A percentile compares a stretch with the other conserved stretches of the same genome.
Evolutionary conservation across 2,113 vertebrate species (phyloP).

Genomic region (Mola mola): DNA sequence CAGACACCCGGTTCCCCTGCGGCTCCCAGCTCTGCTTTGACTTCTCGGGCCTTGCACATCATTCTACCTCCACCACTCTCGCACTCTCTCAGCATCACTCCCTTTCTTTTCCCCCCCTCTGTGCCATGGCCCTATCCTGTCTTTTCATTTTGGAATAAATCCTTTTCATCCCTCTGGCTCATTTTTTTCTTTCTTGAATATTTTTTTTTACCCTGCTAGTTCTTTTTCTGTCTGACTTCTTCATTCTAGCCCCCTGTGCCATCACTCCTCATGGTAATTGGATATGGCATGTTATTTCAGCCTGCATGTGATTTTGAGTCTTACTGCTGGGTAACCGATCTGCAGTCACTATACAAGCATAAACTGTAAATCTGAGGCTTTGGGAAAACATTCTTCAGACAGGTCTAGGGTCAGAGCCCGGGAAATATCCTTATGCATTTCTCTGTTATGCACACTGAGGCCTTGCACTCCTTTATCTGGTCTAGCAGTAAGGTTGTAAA

Average conservation of each 20-base stretch:
- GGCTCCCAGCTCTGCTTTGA: constrained; percentile 64
- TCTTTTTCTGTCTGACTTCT: constrained; percentile 58
- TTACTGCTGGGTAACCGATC: constrained; percentile 48
- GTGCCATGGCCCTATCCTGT: constrained; percentile 50
- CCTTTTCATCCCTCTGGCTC: constrained; percentile 71
- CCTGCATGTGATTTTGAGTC: constrained; percentile 41
- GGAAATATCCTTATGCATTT: constrained; percentile 42
- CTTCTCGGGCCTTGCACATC: constrained; percentile 59
- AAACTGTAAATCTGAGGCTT: constrained; percentile 46
- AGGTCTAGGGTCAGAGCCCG: constrained; percentile 36
- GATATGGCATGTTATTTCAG: constrained; percentile 51
- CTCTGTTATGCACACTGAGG: constrained; percentile 27
- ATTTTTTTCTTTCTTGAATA: constrained; percentile 47
- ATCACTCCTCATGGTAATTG: constrained; percentile 60
- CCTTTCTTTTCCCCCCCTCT: constrained; percentile 30
- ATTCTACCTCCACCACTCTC: constrained; percentile 57
- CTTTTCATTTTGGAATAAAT: constrained; percentile 76
- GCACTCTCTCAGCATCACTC: constrained; percentile 49
- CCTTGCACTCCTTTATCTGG: constrained; percentile 40
- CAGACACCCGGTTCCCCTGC: constrained; percentile 65
- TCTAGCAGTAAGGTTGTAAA: constrained; percentile 10
- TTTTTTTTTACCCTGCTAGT: constrained; percentile 24
- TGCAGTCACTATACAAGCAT: constrained; percentile 22
- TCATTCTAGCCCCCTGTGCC: constrained; percentile 43
- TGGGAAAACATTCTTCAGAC: constrained; percentile 32